Conservation (phyloP, 2,113 vertebrate species). For the Elachura formosa region DNA sequence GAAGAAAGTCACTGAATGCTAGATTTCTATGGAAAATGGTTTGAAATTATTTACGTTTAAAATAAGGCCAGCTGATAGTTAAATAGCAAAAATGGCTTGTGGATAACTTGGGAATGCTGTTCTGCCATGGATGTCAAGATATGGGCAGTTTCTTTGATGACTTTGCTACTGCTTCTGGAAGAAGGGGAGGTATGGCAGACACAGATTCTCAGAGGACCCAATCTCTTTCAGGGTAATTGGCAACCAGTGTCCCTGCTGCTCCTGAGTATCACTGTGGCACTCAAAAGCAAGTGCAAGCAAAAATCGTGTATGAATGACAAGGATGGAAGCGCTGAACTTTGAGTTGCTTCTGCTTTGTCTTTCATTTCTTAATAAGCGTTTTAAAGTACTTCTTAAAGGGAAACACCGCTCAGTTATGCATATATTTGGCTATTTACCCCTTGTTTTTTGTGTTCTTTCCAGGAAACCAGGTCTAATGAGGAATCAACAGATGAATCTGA, state of each 20-base stretch:
- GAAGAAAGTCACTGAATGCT: neutral
- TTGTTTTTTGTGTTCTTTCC: conserved; percentile 53
- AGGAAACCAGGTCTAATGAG: conserved; percentile 81
- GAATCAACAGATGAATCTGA: conserved; percentile 95
- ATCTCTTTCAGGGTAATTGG: neutral
- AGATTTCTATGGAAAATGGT: neutral
- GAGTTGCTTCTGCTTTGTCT: neutral
- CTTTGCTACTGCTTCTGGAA: neutral
- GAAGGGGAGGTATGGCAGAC: neutral
- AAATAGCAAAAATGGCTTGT: neutral
- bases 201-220: neutral
- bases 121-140: neutral
- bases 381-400: neutral
- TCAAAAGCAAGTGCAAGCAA: neutral
- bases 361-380: neutral
- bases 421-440: neutral
- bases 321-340: neutral
- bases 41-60: neutral
- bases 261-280: neutral
- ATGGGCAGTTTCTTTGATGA: neutral
- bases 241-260: neutral
- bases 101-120: neutral
- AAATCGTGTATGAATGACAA: neutral
- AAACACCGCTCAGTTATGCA: neutral
- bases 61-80: neutral